Conservation (phyloP, 2,797 vertebrate species). For the Typhlichthys subterraneus region DNA sequence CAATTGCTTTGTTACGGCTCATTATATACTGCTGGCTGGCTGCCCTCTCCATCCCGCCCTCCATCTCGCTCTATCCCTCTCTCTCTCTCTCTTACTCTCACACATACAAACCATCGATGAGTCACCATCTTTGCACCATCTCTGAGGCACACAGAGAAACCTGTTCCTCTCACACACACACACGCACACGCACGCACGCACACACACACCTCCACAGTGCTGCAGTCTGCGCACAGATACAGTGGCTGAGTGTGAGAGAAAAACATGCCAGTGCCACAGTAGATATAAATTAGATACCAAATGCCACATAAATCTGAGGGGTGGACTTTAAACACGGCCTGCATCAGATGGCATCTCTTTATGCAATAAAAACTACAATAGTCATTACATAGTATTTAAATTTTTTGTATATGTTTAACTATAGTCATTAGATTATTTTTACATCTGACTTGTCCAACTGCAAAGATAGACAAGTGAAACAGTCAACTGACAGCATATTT, state of each 20-base stretch:
- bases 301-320: slow-evolving; percentile 24
- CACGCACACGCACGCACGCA: slow-evolving; percentile 64
- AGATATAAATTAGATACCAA: slow-evolving; percentile 46
- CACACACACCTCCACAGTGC: slow-evolving; percentile 78
- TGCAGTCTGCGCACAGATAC: slow-evolving; percentile 69
- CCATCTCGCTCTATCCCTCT: slow-evolving; percentile 27
- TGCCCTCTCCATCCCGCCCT: slow-evolving; percentile 39
- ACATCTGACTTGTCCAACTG: slow-evolving; percentile 20
- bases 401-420: background rate
- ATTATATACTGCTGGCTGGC: slow-evolving; percentile 62
- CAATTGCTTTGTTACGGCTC: slow-evolving; percentile 60
- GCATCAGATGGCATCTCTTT: too few relatives aligned
- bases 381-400: background rate
- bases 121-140: slow-evolving; percentile 80
- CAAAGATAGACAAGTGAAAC: slow-evolving; percentile 14
- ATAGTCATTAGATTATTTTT: background rate
- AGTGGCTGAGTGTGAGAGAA: slow-evolving; percentile 50
- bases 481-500: slow-evolving; percentile 18
- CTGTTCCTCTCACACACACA: slow-evolving; percentile 22
- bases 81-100: slow-evolving; percentile 30
- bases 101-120: slow-evolving; percentile 76
- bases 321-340: slow-evolving; percentile 2
- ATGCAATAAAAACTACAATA: too few relatives aligned
- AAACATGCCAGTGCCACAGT: slow-evolving; percentile 11
- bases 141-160: slow-evolving; percentile 65